Percentiles rank a stretch among this genome's conserved stretches.
These are phyloP conservation scores for Pao palembangensis DNA, from an alignment of 2,113 vertebrate species.

Conservation along the genomic window DNA sequence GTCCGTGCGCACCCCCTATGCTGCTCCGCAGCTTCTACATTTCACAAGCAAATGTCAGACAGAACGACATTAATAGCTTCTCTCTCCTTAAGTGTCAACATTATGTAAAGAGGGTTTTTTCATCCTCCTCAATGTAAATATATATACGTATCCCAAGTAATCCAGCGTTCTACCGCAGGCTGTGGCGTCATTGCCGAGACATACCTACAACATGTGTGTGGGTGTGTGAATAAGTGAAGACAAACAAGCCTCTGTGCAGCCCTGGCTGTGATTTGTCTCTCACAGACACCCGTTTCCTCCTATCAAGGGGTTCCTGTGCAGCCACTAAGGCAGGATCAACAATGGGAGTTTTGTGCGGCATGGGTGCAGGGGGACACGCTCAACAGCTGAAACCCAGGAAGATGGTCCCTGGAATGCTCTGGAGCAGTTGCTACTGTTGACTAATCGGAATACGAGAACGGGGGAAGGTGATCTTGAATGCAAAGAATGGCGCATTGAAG, in stretches of 20 bases:
- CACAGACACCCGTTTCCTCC: constrained; percentile 74
- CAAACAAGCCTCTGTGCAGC: constrained; percentile 70
- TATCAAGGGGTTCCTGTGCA: constrained; percentile 78
- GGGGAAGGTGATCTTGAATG: constrained; percentile 96
- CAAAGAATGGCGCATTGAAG: constrained; percentile 96
- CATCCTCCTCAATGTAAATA: not conserved
- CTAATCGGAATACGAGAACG: constrained; percentile 98
- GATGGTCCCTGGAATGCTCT: constrained; percentile 93
- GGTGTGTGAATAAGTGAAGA: constrained; percentile 47
- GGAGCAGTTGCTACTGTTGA: constrained; percentile 97
- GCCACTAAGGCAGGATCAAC: constrained; percentile 83
- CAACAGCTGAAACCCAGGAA: constrained; percentile 95
- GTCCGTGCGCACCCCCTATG: constrained; percentile 49
- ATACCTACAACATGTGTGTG: constrained; percentile 40
- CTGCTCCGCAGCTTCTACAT: constrained; percentile 69
- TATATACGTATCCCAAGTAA: not conserved
- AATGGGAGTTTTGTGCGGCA: constrained; percentile 92
- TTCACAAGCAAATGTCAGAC: constrained; percentile 86
- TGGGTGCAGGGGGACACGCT: constrained; percentile 80
- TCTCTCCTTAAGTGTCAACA: constrained; percentile 82
- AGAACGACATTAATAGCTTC: constrained; percentile 86
- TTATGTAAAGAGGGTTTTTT: too few relatives aligned
- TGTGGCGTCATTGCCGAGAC: constrained; percentile 23
- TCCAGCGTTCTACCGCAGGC: constrained; percentile 1
- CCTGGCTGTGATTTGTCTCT: constrained; percentile 74